A percentile compares a stretch with the other conserved stretches of the same genome.
These are phyloP conservation scores for Tympanuchus pallidicinctus DNA, from an alignment of 2,113 vertebrate genomes.

Conservation along the genomic window DNA sequence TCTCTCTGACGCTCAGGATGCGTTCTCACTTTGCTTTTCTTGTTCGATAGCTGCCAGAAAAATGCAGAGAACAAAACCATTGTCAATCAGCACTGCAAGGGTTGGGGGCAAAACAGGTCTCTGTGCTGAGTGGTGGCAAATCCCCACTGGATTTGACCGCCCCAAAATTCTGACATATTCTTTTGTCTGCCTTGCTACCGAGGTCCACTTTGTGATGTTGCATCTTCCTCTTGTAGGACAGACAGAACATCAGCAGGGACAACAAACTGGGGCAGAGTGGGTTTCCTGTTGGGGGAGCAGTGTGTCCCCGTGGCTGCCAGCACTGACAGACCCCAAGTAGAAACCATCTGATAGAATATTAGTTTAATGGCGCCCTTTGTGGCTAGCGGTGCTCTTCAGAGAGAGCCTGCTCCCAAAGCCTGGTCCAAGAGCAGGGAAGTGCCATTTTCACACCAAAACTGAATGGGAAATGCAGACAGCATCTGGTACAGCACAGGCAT, in stretches of 20 bases:
- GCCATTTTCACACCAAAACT: neutral
- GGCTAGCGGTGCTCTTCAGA: neutral
- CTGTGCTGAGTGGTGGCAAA: neutral
- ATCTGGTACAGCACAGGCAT: rapidly evolving
- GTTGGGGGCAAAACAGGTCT: neutral
- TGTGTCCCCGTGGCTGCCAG: rapidly evolving
- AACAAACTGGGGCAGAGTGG: rapidly evolving
- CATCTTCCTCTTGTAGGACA: neutral
- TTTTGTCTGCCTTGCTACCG: neutral
- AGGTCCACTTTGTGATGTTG: neutral
- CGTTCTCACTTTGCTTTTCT: conserved; percentile 74
- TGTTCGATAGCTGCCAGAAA: conserved; percentile 71
- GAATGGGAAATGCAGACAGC: neutral
- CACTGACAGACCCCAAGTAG: neutral
- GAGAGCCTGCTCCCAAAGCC: neutral
- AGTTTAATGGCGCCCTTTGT: neutral
- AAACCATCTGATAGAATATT: neutral
- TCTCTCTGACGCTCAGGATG: conserved; percentile 44
- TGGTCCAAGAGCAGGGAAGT: neutral
- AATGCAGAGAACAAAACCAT: neutral
- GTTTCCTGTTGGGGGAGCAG: neutral
- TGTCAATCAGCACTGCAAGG: neutral
- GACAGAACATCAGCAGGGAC: neutral
- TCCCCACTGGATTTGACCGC: neutral
- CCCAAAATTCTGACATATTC: neutral